Evolutionary conservation across 2,113 vertebrate genomes (phyloP).

Genomic region (Reinhardtius hippoglossoides): DNA sequence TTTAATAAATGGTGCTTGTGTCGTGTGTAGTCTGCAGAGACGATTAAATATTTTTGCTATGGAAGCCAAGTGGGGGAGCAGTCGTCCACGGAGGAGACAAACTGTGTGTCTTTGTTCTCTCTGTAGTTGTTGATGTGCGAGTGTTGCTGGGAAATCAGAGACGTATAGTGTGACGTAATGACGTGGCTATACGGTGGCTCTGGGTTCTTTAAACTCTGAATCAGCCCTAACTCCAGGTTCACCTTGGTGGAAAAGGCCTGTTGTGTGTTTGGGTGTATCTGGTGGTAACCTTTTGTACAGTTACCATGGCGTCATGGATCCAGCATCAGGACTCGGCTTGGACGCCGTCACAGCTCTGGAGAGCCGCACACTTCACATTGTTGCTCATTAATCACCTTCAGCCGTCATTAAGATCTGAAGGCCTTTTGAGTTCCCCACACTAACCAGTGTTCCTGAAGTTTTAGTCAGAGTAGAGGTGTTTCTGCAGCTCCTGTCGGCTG

Average conservation of each 20-base stretch:
- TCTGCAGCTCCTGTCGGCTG: conserved; percentile 1
- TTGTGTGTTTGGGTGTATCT: conserved; percentile 17
- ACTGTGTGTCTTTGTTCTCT: too few relatives aligned
- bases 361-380: not conserved
- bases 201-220: too few relatives aligned
- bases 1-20: too few relatives aligned
- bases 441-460: conserved; percentile 20
- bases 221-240: not conserved
- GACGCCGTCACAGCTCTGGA: conserved; percentile 21
- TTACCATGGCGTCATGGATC: conserved; percentile 46
- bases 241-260: not conserved
- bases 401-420: conserved; percentile 7
- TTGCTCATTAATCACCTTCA: conserved; percentile 20
- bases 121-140: too few relatives aligned
- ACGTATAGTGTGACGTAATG: too few relatives aligned
- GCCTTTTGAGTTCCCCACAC: not conserved
- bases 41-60: too few relatives aligned
- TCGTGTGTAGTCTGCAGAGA: too few relatives aligned
- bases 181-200: too few relatives aligned
- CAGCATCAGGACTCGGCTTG: conserved; percentile 32
- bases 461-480: not conserved
- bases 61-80: too few relatives aligned
- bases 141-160: too few relatives aligned
- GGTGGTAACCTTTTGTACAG: conserved; percentile 41
- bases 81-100: too few relatives aligned